These are phyloP conservation scores for Drosophila repletoides DNA, from an alignment of 1,140 invertebrate genomes.

Conservation along the genomic window DNA sequence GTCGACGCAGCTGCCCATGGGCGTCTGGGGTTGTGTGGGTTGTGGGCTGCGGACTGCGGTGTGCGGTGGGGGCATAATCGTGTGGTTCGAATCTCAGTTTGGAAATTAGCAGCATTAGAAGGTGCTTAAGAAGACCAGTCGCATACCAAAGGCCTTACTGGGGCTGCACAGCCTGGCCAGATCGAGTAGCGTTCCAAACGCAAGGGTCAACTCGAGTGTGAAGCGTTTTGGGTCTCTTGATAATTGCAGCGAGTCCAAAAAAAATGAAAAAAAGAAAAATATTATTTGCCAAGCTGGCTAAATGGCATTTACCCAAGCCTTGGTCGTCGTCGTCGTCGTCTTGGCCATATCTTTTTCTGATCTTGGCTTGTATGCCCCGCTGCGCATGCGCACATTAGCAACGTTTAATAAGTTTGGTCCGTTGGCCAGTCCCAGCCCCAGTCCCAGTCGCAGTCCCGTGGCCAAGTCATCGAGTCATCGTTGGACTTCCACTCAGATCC, in stretches of 20 bases:
- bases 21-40: not conserved
- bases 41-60: not conserved
- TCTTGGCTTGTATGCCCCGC: conserved; percentile 24
- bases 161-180: conserved; percentile 9
- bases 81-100: conserved; percentile 50
- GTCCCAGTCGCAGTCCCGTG: conserved; percentile 5
- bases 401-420: conserved; percentile 23
- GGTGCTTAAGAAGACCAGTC: conserved; percentile 40
- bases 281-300: conserved; percentile 50
- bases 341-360: conserved; percentile 49
- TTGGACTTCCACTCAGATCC: conserved; percentile 12
- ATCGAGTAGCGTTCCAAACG: conserved; percentile 27
- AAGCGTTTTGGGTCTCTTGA: conserved; percentile 27
- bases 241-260: conserved; percentile 26
- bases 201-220: conserved; percentile 64
- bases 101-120: conserved; percentile 72
- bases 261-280: conserved; percentile 39
- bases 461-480: too few species aligned
- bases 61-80: conserved; percentile 28
- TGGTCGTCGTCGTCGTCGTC: conserved; percentile 15
- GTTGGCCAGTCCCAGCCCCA: conserved; percentile 31
- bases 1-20: conserved; percentile 53
- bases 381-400: conserved; percentile 35
- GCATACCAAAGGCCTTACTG: conserved; percentile 9
- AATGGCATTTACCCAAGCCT: conserved; percentile 48